Evolutionary conservation across 2,113 vertebrate species (phyloP), one percentile per base, ranked within the genome.

Genomic region (Centrocercus urophasianus): DNA sequence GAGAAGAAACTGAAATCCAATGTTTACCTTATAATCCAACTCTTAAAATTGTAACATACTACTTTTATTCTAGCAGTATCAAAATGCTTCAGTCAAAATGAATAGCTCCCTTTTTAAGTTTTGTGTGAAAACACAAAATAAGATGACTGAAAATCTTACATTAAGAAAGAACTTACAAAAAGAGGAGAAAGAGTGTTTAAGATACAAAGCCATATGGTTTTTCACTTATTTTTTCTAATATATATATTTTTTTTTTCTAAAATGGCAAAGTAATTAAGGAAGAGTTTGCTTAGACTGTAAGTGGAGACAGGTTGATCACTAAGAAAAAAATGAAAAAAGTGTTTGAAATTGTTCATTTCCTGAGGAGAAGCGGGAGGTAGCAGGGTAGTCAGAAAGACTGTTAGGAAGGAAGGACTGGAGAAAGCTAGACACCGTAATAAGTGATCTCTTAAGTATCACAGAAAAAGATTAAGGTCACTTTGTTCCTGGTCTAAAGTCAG

Each of bases 61-160:
- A 89, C 95, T 92, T 83, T 56, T 85, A 94, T 90, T 93, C 73
- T n/a, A 72, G 66, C 36, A 64, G 47, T 11, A 8, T 80, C 74
- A 90, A 88, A 89, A 80, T 73, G 50, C 5, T 5, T 28, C 3
- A 6, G 21, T 70, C 40, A 87, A 93, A 93, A 91, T 88, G 59
- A 93, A 92, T 89, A 60, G 36, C 36, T 87, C 50, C 42, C 43
- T 81, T 27, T 59, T 89, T 85, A 73, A 93, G 59, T 7, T 85
- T 67, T 84, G 34, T 76, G 42, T 60, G 67, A 38, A 93, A 90
- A 83, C 65, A 78, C 30, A 60, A 14, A 12, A 63, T 30, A 92
- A 86, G 20, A 83, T 83, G 67, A 85, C 42, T 74, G 63, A 91
- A 88, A 42, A 76, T 42, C n/a, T 63, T 56, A 42, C 10, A 40